These are phyloP conservation scores for Cerceris ruficornis DNA, from an alignment of 2,888 invertebrate species.

Conservation along the genomic window DNA sequence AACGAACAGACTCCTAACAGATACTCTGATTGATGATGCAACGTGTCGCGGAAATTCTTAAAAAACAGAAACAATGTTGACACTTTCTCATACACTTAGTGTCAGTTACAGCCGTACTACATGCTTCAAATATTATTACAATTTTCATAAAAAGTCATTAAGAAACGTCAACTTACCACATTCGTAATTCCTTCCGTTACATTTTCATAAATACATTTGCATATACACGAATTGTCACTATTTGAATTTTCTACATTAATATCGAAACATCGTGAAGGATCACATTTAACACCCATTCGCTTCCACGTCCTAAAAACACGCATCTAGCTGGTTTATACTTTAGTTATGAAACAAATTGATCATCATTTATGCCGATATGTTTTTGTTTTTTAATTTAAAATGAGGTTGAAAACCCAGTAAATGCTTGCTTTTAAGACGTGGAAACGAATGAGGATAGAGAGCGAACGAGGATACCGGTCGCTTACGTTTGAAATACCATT, in stretches of 20 bases:
- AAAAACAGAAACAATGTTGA: too few relatives aligned
- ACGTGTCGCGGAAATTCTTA: too few relatives aligned
- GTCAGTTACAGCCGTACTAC: too few relatives aligned
- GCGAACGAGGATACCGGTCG: conserved; percentile 30
- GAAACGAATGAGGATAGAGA: conserved; percentile 46
- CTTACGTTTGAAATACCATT: conserved; percentile 45
- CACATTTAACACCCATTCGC: conserved; percentile 28
- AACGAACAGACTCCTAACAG: neutral
- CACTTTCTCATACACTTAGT: too few relatives aligned
- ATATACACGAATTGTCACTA: too few relatives aligned
- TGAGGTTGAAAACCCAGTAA: neutral
- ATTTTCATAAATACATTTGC: too few relatives aligned
- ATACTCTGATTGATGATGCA: neutral
- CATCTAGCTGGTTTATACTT: neutral
- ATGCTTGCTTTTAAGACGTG: conserved; percentile 53
- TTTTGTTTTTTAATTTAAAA: neutral
- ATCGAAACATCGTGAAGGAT: neutral
- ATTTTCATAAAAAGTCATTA: too few relatives aligned
- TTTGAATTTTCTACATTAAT: neutral
- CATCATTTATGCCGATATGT: neutral
- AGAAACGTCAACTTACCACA: too few relatives aligned
- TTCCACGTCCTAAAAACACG: conserved; percentile 53
- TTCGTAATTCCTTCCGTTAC: too few relatives aligned
- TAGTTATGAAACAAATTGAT: neutral
- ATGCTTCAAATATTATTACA: too few relatives aligned